Percentiles rank a stretch among this genome's conserved stretches.
These are phyloP conservation scores for Manis javanica DNA, from an alignment of 2,797 vertebrate genomes.

Conservation along the genomic window DNA sequence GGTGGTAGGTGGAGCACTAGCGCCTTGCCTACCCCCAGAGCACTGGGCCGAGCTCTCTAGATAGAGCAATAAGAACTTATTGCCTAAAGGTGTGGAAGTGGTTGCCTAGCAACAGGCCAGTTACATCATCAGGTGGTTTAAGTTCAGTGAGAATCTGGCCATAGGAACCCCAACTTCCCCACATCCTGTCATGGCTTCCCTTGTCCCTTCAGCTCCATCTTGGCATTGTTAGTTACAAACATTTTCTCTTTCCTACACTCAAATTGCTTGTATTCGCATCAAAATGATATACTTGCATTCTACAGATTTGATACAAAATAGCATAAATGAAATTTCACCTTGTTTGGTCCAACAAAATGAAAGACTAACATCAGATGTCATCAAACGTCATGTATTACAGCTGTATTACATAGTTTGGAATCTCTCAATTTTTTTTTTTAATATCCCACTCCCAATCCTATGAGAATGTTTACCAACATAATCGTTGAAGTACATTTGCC, in stretches of 20 bases:
- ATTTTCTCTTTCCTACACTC: slow-evolving; percentile 25
- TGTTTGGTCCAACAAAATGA: slow-evolving; percentile 26
- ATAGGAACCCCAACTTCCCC: too few relatives aligned
- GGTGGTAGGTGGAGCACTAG: too few relatives aligned
- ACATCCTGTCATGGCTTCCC: not conserved
- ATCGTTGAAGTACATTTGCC: not conserved
- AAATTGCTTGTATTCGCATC: not conserved
- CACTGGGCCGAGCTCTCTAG: too few relatives aligned
- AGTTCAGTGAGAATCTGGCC: too few relatives aligned
- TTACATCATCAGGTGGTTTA: too few relatives aligned
- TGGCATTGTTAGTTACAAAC: slow-evolving; percentile 35
- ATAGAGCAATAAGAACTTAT: too few relatives aligned
- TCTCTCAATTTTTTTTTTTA: slow-evolving; percentile 54
- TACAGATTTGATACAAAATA: slow-evolving; percentile 29
- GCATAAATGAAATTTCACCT: not conserved
- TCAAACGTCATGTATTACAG: slow-evolving; percentile 27
- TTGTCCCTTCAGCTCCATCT: not conserved
- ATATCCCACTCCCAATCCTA: not conserved
- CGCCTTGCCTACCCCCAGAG: too few relatives aligned
- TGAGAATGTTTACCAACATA: not conserved
- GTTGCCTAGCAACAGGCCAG: too few relatives aligned
- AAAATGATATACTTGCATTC: slow-evolving; percentile 44
- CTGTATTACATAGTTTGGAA: slow-evolving; percentile 27
- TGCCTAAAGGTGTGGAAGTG: too few relatives aligned
- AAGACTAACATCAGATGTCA: slow-evolving; percentile 45